Conservation (phyloP, 2,888 invertebrate genomes). For the Pheosia tremula region DNA sequence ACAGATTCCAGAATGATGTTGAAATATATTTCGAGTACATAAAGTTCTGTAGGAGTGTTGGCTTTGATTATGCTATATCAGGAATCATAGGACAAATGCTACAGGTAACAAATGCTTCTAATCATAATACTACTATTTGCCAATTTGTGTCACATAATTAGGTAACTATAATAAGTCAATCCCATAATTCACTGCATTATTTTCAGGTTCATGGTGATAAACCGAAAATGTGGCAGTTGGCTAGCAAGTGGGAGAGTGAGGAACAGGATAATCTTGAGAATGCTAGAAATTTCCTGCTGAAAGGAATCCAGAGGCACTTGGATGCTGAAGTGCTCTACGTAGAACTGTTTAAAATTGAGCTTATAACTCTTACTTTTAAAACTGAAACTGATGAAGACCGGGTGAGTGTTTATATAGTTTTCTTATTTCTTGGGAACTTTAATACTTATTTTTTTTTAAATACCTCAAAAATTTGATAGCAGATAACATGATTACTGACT, state of each 20-base stretch:
- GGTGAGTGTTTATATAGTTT: conserved; percentile 48
- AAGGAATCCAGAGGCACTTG: conserved; percentile 91
- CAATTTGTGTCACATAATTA: too few species aligned
- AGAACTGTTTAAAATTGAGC: conserved; percentile 81
- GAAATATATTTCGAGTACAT: conserved; percentile 91
- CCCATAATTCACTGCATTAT: conserved; percentile 13
- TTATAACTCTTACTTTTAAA: conserved; percentile 56
- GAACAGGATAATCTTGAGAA: conserved; percentile 87
- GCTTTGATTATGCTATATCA: conserved; percentile 81
- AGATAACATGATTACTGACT: too few species aligned
- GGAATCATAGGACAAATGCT: conserved; percentile 86
- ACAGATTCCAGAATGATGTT: conserved; percentile 88
- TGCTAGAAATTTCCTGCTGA: conserved; percentile 89
- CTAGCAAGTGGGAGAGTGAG: conserved; percentile 91
- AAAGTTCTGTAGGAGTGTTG: conserved; percentile 89
- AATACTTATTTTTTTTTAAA: too few species aligned
- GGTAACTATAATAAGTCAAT: too few species aligned
- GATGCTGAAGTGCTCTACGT: conserved; percentile 87
- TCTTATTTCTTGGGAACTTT: too few species aligned
- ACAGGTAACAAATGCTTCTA: conserved; percentile 67
- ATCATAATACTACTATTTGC: neutral
- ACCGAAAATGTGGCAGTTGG: conserved; percentile 90
- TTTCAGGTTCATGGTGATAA: conserved; percentile 89
- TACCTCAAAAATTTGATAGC: too few species aligned
- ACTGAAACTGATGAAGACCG: conserved; percentile 67